Base-by-base conservation (phyloP, 2,888 invertebrate genomes). In the Chrysolina oricalcia region DNA sequence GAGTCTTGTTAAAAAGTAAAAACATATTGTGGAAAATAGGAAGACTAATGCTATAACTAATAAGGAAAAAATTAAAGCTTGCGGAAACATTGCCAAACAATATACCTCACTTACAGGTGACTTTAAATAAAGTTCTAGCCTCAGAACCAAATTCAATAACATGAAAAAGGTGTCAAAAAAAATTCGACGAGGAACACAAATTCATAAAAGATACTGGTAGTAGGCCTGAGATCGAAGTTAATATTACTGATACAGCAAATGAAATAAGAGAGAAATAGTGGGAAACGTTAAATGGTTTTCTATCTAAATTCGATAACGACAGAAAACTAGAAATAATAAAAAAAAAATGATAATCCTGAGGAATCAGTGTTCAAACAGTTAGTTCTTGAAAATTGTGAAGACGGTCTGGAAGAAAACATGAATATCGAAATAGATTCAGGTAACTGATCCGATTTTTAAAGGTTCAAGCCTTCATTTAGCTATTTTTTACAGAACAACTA, bases 141-240 rank as follows among this genome's bases (percentile, higher is more conserved):
- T 66, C 66, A 66, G 66, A 43, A 66, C 66, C 9, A 66, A 66
- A 66, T 66, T 66, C 46, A 41, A 43, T 66, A 66, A 66, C n/a
- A 66, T 66, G 66, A n/a, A n/a, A n/a, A 43, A 66, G 46, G 41
- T 43, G n/a, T 15, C 68, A 68, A 63, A 67, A 62, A 43, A 68
- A 62, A 67, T 68, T 62, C 56, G 73, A 68, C 4, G 68, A 69
- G 17, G 17, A 73, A 35, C 35, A 62, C 59, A 73, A 27, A 67
- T 62, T 53, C 40, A 46, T 73, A 27, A 69, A 15, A 21, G 68
- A 46, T 43, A 73, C 73, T 62, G 73, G 69, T 50, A 68, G 73
- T 46, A 68, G 73, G 56, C 73, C 73, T 59, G 15, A 53, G 23
- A 69, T 46, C 21, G 69, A 73, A n/a, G 43, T 73, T 11, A 1